Evolutionary conservation across 2,888 invertebrate genomes (phyloP).

Genomic region (Chloroclystis v-ata): DNA sequence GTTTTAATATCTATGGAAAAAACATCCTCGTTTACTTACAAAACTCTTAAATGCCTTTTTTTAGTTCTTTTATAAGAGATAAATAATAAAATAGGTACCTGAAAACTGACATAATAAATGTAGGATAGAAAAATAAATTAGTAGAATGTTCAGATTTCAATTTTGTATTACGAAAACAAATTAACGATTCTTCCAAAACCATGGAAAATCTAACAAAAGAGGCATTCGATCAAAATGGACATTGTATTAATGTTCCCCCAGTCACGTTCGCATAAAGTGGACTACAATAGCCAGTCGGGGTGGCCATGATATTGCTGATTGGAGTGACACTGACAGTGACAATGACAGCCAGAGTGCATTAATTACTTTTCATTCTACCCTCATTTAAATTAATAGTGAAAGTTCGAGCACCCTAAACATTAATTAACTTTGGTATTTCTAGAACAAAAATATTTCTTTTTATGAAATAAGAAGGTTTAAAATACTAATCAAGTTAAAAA

Average conservation of each 20-base stretch:
- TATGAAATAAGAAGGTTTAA: too few relatives aligned
- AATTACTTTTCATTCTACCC: constrained; percentile 44
- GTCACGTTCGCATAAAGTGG: constrained; percentile 55
- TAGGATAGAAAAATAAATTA: too few relatives aligned
- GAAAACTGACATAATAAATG: too few relatives aligned
- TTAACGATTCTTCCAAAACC: constrained; percentile 21
- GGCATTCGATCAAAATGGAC: constrained; percentile 52
- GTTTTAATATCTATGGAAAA: too few relatives aligned
- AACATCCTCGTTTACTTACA: too few relatives aligned
- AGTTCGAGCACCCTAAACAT: not conserved
- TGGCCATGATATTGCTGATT: constrained; percentile 53
- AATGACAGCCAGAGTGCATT: constrained; percentile 55
- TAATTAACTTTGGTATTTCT: too few relatives aligned
- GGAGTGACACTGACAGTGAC: constrained; percentile 45
- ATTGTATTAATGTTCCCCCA: constrained; percentile 54
- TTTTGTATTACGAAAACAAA: constrained; percentile 17
- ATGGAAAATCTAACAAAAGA: constrained; percentile 45
- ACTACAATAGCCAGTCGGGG: constrained; percentile 59
- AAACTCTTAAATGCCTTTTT: too few relatives aligned
- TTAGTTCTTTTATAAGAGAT: too few relatives aligned
- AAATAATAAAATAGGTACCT: too few relatives aligned
- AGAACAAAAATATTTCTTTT: too few relatives aligned
- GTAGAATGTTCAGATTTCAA: too few relatives aligned
- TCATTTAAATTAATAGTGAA: constrained; percentile 18
- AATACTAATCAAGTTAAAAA: too few relatives aligned